A percentile compares a stretch with the other conserved stretches of the same genome.
Evolutionary conservation across 2,888 invertebrate species (phyloP).

Genomic region (Trichogramma evanescens): DNA sequence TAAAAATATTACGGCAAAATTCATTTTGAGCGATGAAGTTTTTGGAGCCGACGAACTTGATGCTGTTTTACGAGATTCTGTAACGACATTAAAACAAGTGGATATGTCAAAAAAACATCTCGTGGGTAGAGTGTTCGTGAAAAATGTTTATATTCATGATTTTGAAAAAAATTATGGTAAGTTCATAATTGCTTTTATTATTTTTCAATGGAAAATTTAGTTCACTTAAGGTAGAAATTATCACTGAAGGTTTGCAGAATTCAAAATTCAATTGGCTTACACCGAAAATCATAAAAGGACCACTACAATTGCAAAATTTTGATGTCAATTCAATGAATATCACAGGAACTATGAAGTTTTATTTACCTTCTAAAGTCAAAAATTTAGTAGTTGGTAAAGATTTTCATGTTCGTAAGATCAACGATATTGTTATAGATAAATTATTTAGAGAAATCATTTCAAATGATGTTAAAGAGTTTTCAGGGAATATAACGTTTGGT

Average conservation of each 20-base stretch:
- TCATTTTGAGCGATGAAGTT: constrained; percentile 25
- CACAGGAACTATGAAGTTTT: constrained; percentile 18
- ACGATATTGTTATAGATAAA: constrained; percentile 39
- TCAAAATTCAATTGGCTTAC: constrained; percentile 26
- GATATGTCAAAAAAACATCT: constrained; percentile 25
- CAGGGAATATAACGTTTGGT: constrained; percentile 48
- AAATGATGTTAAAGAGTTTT: constrained; percentile 40
- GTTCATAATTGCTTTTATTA: background rate
- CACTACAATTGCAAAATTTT: constrained; percentile 23
- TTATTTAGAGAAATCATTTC: constrained; percentile 43
- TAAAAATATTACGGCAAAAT: constrained; percentile 23
- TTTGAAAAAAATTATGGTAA: constrained; percentile 11
- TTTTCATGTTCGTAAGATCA: constrained; percentile 43
- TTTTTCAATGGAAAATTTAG: background rate
- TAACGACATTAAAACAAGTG: constrained; percentile 21
- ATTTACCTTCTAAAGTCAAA: constrained; percentile 24
- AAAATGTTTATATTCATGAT: constrained; percentile 17
- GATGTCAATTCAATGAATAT: constrained; percentile 20
- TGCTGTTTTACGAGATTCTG: constrained; percentile 21
- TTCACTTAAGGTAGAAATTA: constrained; percentile 2
- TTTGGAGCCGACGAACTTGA: constrained; percentile 26
- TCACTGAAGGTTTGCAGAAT: constrained; percentile 15
- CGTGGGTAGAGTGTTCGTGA: constrained; percentile 20
- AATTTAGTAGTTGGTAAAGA: constrained; percentile 39
- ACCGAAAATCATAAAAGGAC: constrained; percentile 23